Evolutionary conservation across 2,888 invertebrate species (phyloP), one percentile per base, ranked within the genome.

Genomic region (Sinopyrophorus schimmeli): DNA sequence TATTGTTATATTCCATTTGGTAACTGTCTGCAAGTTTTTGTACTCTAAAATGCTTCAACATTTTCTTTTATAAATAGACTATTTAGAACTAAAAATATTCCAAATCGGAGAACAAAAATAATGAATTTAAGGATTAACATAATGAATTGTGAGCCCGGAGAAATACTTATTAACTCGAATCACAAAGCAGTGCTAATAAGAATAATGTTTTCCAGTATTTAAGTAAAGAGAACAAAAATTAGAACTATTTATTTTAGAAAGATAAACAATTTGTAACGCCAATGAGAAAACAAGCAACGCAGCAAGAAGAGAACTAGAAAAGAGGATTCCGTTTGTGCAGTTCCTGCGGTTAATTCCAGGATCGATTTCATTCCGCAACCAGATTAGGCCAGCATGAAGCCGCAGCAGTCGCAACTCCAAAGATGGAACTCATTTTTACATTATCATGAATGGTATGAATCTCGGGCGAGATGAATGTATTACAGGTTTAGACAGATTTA

Each of bases 351-450:
- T 53, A 55, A 55, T 57, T 55, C 57, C 35, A 23, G 46, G 44
- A 52, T 58, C 54, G 58, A 58, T 58, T 58, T 56, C 55, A 54
- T 53, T 58, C 53, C 54, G 54, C 57, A 57, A 57, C 50, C 55
- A 59, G 59, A 59, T 59, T 59, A 56, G 51, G 44, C 50, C 50
- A 41, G 51, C 51, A 54, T 51, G 51, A 55, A 53, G 51, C 48
- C 53, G 49, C 49, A 57, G 43, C 43, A 48, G 57, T 53, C 54
- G 51, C 51, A 47, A 32, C 32, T 30, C 43, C 47, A 54, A 56
- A 58, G 58, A 56, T 54, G 54, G 47, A 56, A 58, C 53, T 56
- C 55, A 56, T 56, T 58, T 58, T 54, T 58, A 51, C 56, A 54
- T 58, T 54, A 58, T 56, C 54, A 47, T 47, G 58, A 58, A 53